Base-by-base conservation (phyloP, 2,113 vertebrate species). In the Micronycteris hirsuta region DNA sequence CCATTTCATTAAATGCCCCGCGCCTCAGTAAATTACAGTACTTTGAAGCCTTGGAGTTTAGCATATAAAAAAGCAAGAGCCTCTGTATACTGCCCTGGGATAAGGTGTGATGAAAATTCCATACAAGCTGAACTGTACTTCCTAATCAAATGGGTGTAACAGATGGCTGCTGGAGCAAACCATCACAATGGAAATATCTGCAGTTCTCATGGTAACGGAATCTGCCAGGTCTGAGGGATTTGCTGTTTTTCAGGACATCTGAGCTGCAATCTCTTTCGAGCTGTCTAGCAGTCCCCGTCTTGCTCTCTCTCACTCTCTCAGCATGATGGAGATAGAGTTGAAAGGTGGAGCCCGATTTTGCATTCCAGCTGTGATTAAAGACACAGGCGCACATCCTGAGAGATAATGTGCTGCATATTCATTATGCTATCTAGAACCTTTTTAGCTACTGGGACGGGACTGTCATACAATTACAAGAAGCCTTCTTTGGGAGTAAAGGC, bases 121-220 rank as follows among this genome's bases (percentile, higher is more conserved):
- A 97, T 98, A 97, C 98, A 98, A 98, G 98, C 99, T 98, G 98
- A 99, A 99, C 98, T 98, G 98, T 98, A 98, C 98, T 99, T 99
- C 98, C 98, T 99, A 99, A 99, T 99, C 98, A 99, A 99, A 99
- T 99, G 99, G 99, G 98, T 99, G 99, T 99, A 99, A 99, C 99
- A 99, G 99, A 99, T 99, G 99, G 99, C 99, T 99, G 99, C 98
- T 99, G 98, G 99, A 99, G 99, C 99, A 98, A 99, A 98, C 98
- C 99, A 99, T 99, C 98, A 99, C 99, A 99, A 99, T 99, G 98
- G 99, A 99, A 99, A 99, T 99, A 98, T 99, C 98, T 99, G 98
- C 99, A 99, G 99, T 99, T 99, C 99, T 99, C 99, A 99, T 99
- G 98, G 99, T 99, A 99, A 99, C 99, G 98, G 98, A 98, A 99